Evolutionary conservation across 2,888 invertebrate genomes (phyloP), one percentile per base, ranked within the genome.

Genomic region (Eumerus sabulonum): DNA sequence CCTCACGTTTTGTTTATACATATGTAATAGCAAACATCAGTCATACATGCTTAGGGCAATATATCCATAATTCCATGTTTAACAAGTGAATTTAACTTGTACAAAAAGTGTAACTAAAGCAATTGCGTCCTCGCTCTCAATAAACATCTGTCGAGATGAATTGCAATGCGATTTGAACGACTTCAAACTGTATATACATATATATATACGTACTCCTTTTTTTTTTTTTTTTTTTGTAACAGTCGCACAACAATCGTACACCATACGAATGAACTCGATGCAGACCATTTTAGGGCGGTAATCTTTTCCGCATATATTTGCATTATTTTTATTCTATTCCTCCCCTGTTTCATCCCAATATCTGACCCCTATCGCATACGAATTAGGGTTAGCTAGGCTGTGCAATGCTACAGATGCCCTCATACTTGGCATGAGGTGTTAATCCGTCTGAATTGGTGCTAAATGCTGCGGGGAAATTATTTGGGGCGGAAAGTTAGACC

Each of bases 221-320:
- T 27, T 7, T 7, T 2, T 27, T 27, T 27, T 27, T 2, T 4
- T 7, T 4, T 27, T 27, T 7, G 7, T 2, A 27, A 27, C 27
- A 27, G 27, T 27, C 27, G n/a, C n/a, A n/a, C 13, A 5, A 51
- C 60, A 70, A n/a, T 54, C 13, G 48, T 54, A 70, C n/a, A n/a
- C n/a, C n/a, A n/a, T 60, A 62, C 27, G 27, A 27, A 27, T 7
- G 27, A 27, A 27, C 7, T 27, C 27, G 27, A 7, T 27, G 27
- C 27, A 2, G 27, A 27, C 27, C 12, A 66, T 66, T 77, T 40
- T 62, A 47, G 68, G 77, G 68, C 64, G 53, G 48, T 79, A 79
- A 79, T 79, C 77, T 68, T 47, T 68, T 79, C 64, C 68, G 68
- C 77, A 79, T 79, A 79, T 54, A 79, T 79, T 79, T 79, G 68